Percentiles rank a stretch among this genome's conserved stretches.
phyloP scores from a whole-genome alignment of 2,888 invertebrate species.

The Apotomis capreana region DNA sequence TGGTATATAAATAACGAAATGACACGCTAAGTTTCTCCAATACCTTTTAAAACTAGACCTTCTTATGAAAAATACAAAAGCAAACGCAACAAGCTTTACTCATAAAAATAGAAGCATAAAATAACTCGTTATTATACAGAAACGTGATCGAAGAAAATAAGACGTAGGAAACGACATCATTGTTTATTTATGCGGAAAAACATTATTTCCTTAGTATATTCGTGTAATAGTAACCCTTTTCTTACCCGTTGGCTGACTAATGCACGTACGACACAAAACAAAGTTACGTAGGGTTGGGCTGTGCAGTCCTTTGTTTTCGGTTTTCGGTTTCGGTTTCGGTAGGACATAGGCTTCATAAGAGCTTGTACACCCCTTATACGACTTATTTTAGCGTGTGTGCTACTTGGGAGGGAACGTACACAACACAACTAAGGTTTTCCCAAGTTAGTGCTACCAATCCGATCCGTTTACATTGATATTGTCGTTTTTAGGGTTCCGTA shows the following conservation, averaged over 20 bases:
- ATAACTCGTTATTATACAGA: background rate
- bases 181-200: conserved; percentile 23
- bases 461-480: too few species aligned
- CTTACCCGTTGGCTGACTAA: conserved; percentile 25
- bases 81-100: background rate
- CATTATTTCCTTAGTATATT: conserved; percentile 22
- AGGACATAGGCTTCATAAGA: too few species aligned
- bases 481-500: too few species aligned
- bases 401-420: too few species aligned
- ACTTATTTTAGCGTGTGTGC: too few species aligned
- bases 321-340: background rate
- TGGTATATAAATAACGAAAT: too few species aligned
- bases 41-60: too few species aligned
- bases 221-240: conserved; percentile 21
- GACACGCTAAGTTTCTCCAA: too few species aligned
- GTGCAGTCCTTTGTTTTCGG: background rate
- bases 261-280: conserved; percentile 28
- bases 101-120: background rate
- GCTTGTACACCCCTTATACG: too few species aligned
- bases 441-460: too few species aligned
- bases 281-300: conserved; percentile 18
- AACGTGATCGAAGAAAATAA: conserved; percentile 21
- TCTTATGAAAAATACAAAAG: background rate
- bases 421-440: too few species aligned
- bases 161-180: conserved; percentile 17